Evolutionary conservation across 2,888 invertebrate genomes (phyloP), one percentile per base, ranked within the genome.

Genomic region (Stenodema calcarata): DNA sequence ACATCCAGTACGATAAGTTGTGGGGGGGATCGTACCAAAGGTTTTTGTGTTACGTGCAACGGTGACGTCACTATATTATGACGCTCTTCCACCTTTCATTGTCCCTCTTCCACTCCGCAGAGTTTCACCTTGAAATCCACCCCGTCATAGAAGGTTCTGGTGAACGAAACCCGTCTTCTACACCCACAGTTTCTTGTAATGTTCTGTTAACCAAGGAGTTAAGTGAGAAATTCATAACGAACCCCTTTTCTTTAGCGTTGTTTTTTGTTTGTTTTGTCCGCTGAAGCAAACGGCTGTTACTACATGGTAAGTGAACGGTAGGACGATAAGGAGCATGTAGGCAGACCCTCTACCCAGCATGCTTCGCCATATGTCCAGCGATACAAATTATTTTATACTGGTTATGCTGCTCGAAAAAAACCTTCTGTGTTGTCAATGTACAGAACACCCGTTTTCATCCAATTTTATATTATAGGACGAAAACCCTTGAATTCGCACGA

Each of bases 271-370:
- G 73, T 73, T 54, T 73, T 73, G 73, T 73, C 35, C 73, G 1
- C 73, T 73, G 73, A 73, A 82, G 82, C 82, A n/a, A 82, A 62
- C 70, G 82, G 82, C 30, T 82, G 82, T 69, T 82, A 82, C 69
- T 82, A 82, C 82, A 82, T 41, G 82, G 82, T 82, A 70, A 82
- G 82, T 82, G 30, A 0, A 11, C 6, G 75, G 75, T 42, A 75
- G 30, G 35, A 9, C 41, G 44, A 23, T 62, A 78, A 44, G 44
- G 23, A 78, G 78, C 78, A 78, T 78, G 78, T 78, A 78, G 78
- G 75, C 62, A 78, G 7, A 42, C 44, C 44, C 41, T 35, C 35
- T 35, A 35, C 35, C 35, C 7, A 35, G 78, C 78, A 78, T 78
- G 78, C 27, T 44, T 47, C 44, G 44, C 78, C 23, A 6, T 23